Conservation (phyloP, 2,113 vertebrate genomes). For the Amphilophus citrinellus region DNA sequence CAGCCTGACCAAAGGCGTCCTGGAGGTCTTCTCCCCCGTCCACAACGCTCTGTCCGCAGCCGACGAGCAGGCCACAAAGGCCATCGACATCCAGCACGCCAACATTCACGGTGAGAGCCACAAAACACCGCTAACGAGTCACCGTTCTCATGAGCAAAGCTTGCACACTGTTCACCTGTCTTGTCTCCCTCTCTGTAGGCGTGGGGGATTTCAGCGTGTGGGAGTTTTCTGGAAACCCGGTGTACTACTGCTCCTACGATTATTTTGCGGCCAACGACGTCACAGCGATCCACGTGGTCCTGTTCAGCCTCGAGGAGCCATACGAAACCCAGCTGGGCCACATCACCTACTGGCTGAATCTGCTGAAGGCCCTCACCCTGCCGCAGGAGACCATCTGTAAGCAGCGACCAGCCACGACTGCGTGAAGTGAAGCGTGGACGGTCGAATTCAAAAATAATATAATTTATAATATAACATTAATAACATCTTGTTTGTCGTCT, state of each 20-base stretch:
- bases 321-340: slow-evolving; percentile 96
- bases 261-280: slow-evolving; percentile 95
- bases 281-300: slow-evolving; percentile 90
- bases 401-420: not conserved
- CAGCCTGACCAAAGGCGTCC: slow-evolving; percentile 94
- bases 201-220: slow-evolving; percentile 96
- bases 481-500: not conserved
- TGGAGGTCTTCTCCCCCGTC: slow-evolving; percentile 91
- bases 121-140: not conserved
- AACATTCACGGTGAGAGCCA: slow-evolving; percentile 83
- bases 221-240: slow-evolving; percentile 98
- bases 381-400: slow-evolving; percentile 92
- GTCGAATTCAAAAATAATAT: not conserved
- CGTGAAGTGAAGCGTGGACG: too few relatives aligned
- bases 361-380: slow-evolving; percentile 91
- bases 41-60: slow-evolving; percentile 81
- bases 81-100: slow-evolving; percentile 90
- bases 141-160: accelerated
- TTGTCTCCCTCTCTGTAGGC: slow-evolving; percentile 73
- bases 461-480: not conserved
- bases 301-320: slow-evolving; percentile 95
- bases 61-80: slow-evolving; percentile 91
- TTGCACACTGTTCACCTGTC: not conserved
- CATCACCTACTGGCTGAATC: slow-evolving; percentile 97
- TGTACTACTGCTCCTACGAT: slow-evolving; percentile 95